phyloP scores from a whole-genome alignment of 1,140 invertebrate genomes.

The Bemisia tabaci region DNA sequence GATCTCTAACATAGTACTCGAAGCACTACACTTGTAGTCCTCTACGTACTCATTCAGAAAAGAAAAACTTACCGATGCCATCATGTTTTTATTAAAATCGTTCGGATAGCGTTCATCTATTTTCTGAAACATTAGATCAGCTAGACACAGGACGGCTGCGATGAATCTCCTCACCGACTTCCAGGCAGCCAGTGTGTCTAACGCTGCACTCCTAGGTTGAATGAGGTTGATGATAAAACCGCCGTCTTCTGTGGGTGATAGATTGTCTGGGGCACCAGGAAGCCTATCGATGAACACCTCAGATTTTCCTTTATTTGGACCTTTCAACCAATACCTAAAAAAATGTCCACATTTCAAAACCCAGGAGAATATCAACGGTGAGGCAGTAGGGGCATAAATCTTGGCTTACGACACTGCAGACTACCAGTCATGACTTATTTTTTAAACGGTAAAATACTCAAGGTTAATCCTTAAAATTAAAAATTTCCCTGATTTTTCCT shows the following conservation, averaged over 20 bases:
- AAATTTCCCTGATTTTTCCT: too few relatives aligned
- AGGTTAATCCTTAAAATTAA: too few relatives aligned
- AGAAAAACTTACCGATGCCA: conserved; percentile 38
- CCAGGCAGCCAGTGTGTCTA: conserved; percentile 37
- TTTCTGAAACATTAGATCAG: conserved; percentile 43
- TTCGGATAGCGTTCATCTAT: conserved; percentile 43
- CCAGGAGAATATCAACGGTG: too few relatives aligned
- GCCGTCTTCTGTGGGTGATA: conserved; percentile 46
- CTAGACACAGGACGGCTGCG: conserved; percentile 34
- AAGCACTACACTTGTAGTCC: too few relatives aligned
- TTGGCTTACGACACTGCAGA: too few relatives aligned
- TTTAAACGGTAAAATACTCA: too few relatives aligned
- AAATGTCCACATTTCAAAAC: conserved; percentile 29
- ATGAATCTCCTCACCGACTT: conserved; percentile 45
- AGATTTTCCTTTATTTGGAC: conserved; percentile 50
- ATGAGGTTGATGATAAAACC: conserved; percentile 52
- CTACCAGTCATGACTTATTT: too few relatives aligned
- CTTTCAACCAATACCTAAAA: conserved; percentile 55
- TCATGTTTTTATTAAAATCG: conserved; percentile 35
- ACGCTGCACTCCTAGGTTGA: conserved; percentile 31
- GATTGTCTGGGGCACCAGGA: conserved; percentile 69
- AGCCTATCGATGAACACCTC: conserved; percentile 64
- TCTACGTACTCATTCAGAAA: too few relatives aligned
- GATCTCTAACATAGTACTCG: too few relatives aligned
- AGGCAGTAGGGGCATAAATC: too few relatives aligned